phyloP scores from a whole-genome alignment of 2,113 vertebrate genomes.

The Myotis davidii region DNA sequence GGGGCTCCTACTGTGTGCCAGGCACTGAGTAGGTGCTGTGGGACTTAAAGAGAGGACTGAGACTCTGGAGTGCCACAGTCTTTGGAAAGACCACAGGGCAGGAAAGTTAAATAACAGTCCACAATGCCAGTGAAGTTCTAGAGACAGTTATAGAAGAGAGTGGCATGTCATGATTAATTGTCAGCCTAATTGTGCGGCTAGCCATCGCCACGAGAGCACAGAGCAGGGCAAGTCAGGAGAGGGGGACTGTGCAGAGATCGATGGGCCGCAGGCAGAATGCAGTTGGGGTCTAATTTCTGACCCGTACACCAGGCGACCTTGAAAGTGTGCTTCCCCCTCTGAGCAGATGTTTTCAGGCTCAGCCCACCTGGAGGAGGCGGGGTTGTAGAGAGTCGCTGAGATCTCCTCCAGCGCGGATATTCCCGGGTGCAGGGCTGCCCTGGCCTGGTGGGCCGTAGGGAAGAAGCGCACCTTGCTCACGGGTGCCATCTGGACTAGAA shows the following conservation, averaged over 20 bases:
- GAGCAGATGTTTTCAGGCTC: no score
- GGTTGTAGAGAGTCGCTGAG: neutral
- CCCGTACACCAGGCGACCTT: neutral
- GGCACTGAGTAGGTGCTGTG: neutral
- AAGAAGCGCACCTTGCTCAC: neutral
- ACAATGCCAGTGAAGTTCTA: neutral
- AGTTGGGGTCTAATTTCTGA: neutral
- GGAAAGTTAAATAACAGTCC: neutral
- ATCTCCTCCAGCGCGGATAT: neutral
- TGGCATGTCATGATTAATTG: neutral
- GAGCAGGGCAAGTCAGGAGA: neutral
- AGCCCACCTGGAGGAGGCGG: neutral
- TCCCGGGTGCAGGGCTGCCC: neutral
- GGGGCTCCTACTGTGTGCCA: neutral
- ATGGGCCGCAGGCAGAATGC: neutral
- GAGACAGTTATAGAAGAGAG: neutral
- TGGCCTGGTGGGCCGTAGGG: neutral
- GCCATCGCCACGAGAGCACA: neutral
- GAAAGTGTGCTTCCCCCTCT: neutral
- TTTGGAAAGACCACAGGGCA: neutral
- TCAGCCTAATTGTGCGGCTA: neutral
- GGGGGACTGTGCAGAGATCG: neutral
- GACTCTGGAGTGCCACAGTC: neutral
- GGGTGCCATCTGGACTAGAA: neutral
- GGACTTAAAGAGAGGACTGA: neutral